Conservation (phyloP, 1,140 invertebrate genomes). For the Mylabris phalerata region DNA sequence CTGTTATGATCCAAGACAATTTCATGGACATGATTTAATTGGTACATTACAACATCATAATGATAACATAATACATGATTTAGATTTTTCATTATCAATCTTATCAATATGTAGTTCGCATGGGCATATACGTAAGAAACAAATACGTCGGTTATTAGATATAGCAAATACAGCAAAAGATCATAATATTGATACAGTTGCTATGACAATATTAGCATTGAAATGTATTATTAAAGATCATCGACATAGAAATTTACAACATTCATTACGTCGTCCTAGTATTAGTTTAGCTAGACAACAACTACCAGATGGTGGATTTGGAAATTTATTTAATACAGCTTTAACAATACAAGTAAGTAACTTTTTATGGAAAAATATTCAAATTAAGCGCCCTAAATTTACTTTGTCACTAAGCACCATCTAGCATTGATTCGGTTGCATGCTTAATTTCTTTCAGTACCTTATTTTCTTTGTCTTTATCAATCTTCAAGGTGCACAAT, state of each 20-base stretch:
- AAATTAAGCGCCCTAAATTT: too few species aligned
- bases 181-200: slow-evolving; percentile 72
- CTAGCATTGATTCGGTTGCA: too few species aligned
- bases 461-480: too few species aligned
- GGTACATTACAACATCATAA: slow-evolving; percentile 51
- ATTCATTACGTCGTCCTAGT: slow-evolving; percentile 67
- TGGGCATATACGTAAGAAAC: slow-evolving; percentile 71
- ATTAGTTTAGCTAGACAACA: slow-evolving; percentile 68
- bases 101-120: slow-evolving; percentile 69
- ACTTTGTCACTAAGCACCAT: too few species aligned
- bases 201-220: slow-evolving; percentile 74
- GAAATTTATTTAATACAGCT: slow-evolving; percentile 71
- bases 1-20: slow-evolving; percentile 74
- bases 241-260: slow-evolving; percentile 67
- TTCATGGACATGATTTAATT: slow-evolving; percentile 69
- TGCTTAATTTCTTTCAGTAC: too few species aligned
- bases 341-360: slow-evolving; percentile 62
- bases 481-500: too few species aligned
- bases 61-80: slow-evolving; percentile 47
- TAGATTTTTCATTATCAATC: slow-evolving; percentile 60
- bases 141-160: slow-evolving; percentile 67
- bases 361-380: not conserved
- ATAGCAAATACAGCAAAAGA: slow-evolving; percentile 69
- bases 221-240: slow-evolving; percentile 80
- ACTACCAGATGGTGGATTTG: slow-evolving; percentile 71